Base-by-base conservation (phyloP, 2,888 invertebrate genomes). In the Scaptodrosophila latifasciaeformis region DNA sequence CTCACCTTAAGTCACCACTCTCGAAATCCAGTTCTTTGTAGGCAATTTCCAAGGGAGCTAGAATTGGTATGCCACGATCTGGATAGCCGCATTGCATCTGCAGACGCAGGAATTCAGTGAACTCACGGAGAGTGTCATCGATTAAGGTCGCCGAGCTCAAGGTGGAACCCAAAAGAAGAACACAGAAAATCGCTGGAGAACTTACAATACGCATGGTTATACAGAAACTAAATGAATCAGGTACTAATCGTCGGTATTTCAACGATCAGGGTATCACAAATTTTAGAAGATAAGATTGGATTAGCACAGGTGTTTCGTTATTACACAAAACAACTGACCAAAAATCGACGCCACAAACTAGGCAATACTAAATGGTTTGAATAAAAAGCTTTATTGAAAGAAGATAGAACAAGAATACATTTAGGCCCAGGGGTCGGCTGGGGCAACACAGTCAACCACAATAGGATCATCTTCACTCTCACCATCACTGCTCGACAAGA, bases 71-170 rank as follows among this genome's bases (percentile, higher is more conserved):
- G 2, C 80, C 82, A 0, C 51, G 52, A 0, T 57, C 58, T 0
- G 80, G 75, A 60, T 82, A 82, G 2, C 85, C 85, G 54, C 85
- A 85, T 30, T 65, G 72, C 84, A 85, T 81, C 61, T 85, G 85
- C 19, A 82, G 58, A 1, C 81, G 81, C 5, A 84, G 6, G 30
- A 79, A 78, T 54, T 85, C 84, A 1, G 81, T 65, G 10, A 82
- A 35, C 49, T 85, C 82, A 0, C 81, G 68, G 9, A 84, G 53
- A 21, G 82, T 69, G 59, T 85, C 84, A 50, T 85, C 82, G 35
- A 85, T 77, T 3, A 69, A 60, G 0, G 59, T 59, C 6, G 46
- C 59, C 2, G 65, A 51, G 44, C 62, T 39, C 49, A 62, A 58
- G 55, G 71, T 54, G 53, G 49, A 62, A 42, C 65, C 59, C 40